Evolutionary conservation across 1,140 invertebrate species (phyloP).

Genomic region (Sycophila sp.): DNA sequence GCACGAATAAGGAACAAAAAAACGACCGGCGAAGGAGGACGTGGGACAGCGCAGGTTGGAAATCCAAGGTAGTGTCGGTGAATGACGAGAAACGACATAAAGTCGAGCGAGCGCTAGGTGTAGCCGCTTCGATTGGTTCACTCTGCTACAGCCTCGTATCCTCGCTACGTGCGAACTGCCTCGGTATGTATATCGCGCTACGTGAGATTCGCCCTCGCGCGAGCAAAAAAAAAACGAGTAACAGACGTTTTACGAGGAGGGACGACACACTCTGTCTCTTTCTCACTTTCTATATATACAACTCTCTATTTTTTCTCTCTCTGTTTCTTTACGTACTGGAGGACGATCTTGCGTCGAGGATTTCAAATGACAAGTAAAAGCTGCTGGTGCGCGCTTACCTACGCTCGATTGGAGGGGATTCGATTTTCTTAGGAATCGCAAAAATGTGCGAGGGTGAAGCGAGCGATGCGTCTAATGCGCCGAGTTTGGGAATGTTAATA

Average conservation of each 20-base stretch:
- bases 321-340: background rate
- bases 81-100: conserved; percentile 28
- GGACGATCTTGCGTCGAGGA: background rate
- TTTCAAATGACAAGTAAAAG: background rate
- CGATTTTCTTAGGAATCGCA: background rate
- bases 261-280: background rate
- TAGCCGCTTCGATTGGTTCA: conserved; percentile 22
- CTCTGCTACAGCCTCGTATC: background rate
- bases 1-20: no score
- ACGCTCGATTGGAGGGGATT: background rate
- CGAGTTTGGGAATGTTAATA: background rate
- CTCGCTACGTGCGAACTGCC: conserved; percentile 24
- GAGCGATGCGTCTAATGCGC: background rate
- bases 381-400: background rate
- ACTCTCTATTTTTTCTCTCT: no score
- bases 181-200: conserved; percentile 26
- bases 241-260: conserved; percentile 29
- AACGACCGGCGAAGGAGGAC: background rate
- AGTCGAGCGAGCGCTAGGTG: conserved; percentile 8
- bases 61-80: conserved; percentile 3
- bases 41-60: background rate
- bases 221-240: background rate
- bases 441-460: background rate
- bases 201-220: conserved; percentile 9
- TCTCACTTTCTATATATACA: background rate